These are phyloP conservation scores for Drosophila subpulchrella DNA, from an alignment of 1,140 invertebrate species.

Conservation along the genomic window DNA sequence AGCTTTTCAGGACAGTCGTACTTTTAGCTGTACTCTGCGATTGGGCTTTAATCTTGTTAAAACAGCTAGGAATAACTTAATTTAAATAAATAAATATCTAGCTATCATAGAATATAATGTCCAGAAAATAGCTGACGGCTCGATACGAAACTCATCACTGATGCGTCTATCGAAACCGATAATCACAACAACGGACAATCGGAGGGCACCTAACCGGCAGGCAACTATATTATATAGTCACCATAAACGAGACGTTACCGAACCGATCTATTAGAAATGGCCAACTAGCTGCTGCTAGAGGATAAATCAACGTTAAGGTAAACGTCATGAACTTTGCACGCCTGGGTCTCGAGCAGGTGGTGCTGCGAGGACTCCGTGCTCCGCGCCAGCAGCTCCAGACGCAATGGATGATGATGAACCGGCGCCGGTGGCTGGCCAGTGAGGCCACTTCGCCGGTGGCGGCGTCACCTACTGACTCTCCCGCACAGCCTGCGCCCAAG, in stretches of 20 bases:
- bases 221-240: slow-evolving; percentile 35
- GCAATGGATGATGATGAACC: slow-evolving; percentile 12
- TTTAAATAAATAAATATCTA: too few species aligned
- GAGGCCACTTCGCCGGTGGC: not conserved
- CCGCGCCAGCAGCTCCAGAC: slow-evolving; percentile 5
- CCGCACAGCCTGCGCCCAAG: not conserved
- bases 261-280: slow-evolving; percentile 3
- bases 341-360: slow-evolving; percentile 18
- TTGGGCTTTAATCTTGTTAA: too few species aligned
- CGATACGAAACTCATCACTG: not conserved
- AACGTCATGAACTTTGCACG: slow-evolving; percentile 55
- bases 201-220: slow-evolving; percentile 31
- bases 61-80: too few species aligned
- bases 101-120: not conserved
- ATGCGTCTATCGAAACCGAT: slow-evolving; percentile 6
- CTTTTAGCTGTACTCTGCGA: too few species aligned
- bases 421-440: slow-evolving; percentile 24
- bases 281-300: slow-evolving; percentile 8
- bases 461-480: slow-evolving; percentile 1
- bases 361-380: slow-evolving; percentile 25
- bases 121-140: not conserved
- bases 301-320: not conserved
- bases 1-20: too few species aligned
- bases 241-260: slow-evolving; percentile 2
- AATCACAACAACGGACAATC: slow-evolving; percentile 35